Conservation (phyloP, 1,140 invertebrate species). For the Teleopsis dalmanni region DNA sequence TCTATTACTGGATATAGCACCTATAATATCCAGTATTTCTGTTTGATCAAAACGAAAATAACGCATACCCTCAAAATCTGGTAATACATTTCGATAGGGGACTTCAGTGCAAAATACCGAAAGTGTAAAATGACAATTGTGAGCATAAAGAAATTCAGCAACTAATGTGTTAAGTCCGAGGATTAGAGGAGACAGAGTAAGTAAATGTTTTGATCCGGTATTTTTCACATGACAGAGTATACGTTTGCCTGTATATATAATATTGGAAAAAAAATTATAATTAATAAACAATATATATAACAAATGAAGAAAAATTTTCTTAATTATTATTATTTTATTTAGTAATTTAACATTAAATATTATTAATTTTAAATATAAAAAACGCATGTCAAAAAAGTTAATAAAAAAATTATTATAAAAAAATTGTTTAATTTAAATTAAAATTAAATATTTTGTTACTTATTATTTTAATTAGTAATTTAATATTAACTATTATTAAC, state of each 20-base stretch:
- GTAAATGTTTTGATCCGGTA: constrained; percentile 4
- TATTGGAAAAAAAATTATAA: constrained; percentile 1
- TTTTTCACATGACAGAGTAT: constrained; percentile 9
- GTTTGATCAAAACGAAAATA: constrained; percentile 25
- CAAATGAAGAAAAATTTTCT: too few species aligned
- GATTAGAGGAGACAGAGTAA: constrained; percentile 22
- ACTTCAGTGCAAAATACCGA: constrained; percentile 38
- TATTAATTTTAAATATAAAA: too few species aligned
- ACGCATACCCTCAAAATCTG: constrained; percentile 21
- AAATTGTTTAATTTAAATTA: too few species aligned
- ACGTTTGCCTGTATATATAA: constrained; percentile 5
- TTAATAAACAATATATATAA: background rate
- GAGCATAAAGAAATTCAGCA: constrained; percentile 35
- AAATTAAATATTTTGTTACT: too few species aligned
- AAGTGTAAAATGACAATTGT: constrained; percentile 35
- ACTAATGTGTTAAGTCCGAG: constrained; percentile 32
- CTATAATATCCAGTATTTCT: constrained; percentile 24
- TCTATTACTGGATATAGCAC: constrained; percentile 13
- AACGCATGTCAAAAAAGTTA: too few species aligned
- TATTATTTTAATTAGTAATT: too few species aligned
- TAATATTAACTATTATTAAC: too few species aligned
- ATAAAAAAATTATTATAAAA: too few species aligned
- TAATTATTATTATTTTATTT: too few species aligned
- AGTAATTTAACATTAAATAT: too few species aligned
- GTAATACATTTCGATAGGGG: constrained; percentile 27